These are phyloP conservation scores for Tamandua tetradactyla DNA, from an alignment of 2,797 vertebrate genomes.

Conservation along the genomic window DNA sequence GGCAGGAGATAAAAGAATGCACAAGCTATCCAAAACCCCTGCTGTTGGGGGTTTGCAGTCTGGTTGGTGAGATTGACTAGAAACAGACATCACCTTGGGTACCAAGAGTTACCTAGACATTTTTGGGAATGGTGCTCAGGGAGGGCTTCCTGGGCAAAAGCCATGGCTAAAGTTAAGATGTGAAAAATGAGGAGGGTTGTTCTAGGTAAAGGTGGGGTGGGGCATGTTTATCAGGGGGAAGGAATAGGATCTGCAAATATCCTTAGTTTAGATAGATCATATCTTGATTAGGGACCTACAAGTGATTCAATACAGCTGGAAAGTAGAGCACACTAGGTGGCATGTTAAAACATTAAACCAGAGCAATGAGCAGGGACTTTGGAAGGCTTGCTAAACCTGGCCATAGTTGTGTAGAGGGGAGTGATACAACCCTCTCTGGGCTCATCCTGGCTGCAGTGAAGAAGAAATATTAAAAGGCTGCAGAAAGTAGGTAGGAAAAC, in stretches of 20 bases:
- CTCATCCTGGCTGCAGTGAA: not conserved
- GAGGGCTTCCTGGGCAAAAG: not conserved
- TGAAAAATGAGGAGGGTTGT: not conserved
- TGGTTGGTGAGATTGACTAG: not conserved
- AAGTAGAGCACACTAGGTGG: not conserved
- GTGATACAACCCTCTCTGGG: not conserved
- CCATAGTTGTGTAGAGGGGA: not conserved
- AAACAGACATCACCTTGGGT: not conserved
- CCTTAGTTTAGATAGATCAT: not conserved
- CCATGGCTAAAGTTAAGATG: not conserved
- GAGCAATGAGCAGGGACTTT: not conserved
- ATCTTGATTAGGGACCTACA: not conserved
- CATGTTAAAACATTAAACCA: not conserved
- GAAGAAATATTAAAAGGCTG: not conserved
- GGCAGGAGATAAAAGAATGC: not conserved
- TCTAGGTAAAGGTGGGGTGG: rapidly evolving
- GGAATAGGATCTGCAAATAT: not conserved
- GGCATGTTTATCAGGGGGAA: rapidly evolving
- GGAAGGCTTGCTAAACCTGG: rapidly evolving
- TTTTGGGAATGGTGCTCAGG: not conserved
- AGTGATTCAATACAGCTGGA: not conserved
- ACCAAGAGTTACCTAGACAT: not conserved
- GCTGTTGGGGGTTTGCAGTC: not conserved
- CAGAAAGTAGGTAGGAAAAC: not conserved
- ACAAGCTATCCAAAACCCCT: not conserved